Percentiles rank a stretch among this genome's conserved stretches.
phyloP scores from a whole-genome alignment of 2,113 vertebrate species.

The Hemiprocne comata region DNA sequence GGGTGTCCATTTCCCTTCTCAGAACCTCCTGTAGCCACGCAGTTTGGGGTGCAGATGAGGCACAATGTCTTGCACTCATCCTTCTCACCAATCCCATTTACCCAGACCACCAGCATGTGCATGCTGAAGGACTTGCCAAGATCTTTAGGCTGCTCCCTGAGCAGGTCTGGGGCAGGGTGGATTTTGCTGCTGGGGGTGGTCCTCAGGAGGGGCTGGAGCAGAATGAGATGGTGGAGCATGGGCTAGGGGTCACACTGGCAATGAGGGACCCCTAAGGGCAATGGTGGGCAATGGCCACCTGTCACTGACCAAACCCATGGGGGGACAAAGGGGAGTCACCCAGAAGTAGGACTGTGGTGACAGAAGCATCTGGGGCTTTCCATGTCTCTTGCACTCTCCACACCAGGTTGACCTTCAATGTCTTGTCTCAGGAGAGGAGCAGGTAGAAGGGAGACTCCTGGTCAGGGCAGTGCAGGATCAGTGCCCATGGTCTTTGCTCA shows the following conservation, averaged over 20 bases:
- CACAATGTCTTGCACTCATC: neutral
- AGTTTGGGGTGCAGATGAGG: neutral
- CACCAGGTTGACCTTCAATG: neutral
- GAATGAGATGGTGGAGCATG: neutral
- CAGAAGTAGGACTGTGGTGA: neutral
- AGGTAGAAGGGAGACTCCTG: neutral
- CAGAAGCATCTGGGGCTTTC: neutral
- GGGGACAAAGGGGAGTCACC: neutral
- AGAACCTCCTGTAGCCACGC: neutral
- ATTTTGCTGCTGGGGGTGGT: neutral
- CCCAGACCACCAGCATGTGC: fast-evolving
- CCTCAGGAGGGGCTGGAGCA: neutral
- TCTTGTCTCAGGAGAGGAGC: neutral
- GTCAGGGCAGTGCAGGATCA: neutral
- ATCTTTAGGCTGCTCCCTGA: neutral
- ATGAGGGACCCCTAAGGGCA: neutral
- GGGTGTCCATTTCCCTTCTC: neutral
- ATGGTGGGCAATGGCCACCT: neutral
- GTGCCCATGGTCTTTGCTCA: neutral
- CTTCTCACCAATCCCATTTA: no score
- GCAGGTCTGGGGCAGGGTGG: neutral
- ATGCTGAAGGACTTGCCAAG: neutral
- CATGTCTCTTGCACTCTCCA: neutral
- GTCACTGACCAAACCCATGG: neutral
- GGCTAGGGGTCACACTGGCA: neutral